A percentile compares a stretch with the other conserved stretches of the same genome.
phyloP scores from a whole-genome alignment of 2,113 vertebrate genomes.

The Malurus melanocephalus region DNA sequence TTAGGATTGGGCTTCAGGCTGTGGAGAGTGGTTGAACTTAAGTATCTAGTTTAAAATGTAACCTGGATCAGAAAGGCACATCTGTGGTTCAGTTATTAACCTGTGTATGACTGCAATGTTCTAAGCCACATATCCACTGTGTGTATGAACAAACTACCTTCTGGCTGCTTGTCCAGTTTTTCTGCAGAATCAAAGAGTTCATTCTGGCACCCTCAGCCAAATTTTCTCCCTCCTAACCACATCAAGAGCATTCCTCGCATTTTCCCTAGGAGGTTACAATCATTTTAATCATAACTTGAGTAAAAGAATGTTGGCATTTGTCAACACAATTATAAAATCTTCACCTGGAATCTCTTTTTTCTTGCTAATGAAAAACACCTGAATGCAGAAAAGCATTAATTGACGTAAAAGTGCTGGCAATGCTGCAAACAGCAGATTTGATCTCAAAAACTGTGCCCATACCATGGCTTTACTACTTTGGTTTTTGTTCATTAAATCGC shows the following conservation, averaged over 20 bases:
- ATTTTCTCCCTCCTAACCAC: slow-evolving; percentile 32
- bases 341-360: slow-evolving; percentile 69
- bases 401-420: slow-evolving; percentile 41
- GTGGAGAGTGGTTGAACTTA: neutral
- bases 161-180: slow-evolving; percentile 31
- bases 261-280: slow-evolving; percentile 63
- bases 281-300: slow-evolving; percentile 64
- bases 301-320: slow-evolving; percentile 69
- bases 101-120: neutral
- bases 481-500: neutral
- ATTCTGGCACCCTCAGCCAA: slow-evolving; percentile 27
- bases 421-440: neutral
- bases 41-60: neutral
- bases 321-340: slow-evolving; percentile 66
- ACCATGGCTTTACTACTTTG: neutral
- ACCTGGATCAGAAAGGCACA: neutral
- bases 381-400: slow-evolving; percentile 53
- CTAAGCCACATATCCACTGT: neutral
- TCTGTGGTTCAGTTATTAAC: neutral
- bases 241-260: slow-evolving; percentile 71
- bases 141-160: slow-evolving; percentile 14
- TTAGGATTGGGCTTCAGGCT: neutral
- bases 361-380: slow-evolving; percentile 66
- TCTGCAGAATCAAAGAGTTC: slow-evolving; percentile 50
- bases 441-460: neutral